Evolutionary conservation across 2,888 invertebrate genomes (phyloP), one percentile per base, ranked within the genome.

Genomic region (Oxystoma pomonae): DNA sequence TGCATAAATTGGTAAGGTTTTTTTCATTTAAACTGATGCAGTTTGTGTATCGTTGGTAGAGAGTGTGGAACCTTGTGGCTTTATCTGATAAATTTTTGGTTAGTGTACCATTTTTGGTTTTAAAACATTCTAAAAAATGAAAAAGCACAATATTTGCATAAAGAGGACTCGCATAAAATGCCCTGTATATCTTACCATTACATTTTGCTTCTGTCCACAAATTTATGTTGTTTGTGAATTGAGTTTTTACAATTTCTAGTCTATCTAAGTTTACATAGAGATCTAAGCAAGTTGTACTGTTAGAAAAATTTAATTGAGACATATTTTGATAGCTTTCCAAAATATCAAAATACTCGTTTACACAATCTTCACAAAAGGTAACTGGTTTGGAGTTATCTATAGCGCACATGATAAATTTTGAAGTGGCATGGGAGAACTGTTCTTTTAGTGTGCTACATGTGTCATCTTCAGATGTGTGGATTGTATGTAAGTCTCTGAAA

Each of bases 121-220:
- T 73, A 74, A 83, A 87, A 75, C 88, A 88, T 73, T 81, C 87
- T 88, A 56, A 55, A 64, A 62, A 50, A 50, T 20, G 3, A 3
- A 16, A 52, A 50, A 22, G 18, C 12, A 51, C 22, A 51, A 55
- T 65, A 59, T 20, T n/a, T 51, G 16, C n/a, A 53, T 53, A 53
- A 16, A 53, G 16, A 3, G n/a, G n/a, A 3, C 53, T 9, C 3
- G n/a, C 18, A 9, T 53, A 9, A 9, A 9, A 53, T 53, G 5
- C 5, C 20, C 12, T 57, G 22, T 21, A 56, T 56, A 17, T 35
- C 12, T 35, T 80, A 88, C 89, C 83, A 77, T 84, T 80, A 77
- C 89, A 89, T 71, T 85, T 83, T 59, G 86, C 88, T 74, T 83
- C 82, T 20, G 80, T 76, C 88, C 88, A 89, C 67, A 88, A 77